Conservation (phyloP, 2,888 invertebrate genomes). For the Torymus tubicola region DNA sequence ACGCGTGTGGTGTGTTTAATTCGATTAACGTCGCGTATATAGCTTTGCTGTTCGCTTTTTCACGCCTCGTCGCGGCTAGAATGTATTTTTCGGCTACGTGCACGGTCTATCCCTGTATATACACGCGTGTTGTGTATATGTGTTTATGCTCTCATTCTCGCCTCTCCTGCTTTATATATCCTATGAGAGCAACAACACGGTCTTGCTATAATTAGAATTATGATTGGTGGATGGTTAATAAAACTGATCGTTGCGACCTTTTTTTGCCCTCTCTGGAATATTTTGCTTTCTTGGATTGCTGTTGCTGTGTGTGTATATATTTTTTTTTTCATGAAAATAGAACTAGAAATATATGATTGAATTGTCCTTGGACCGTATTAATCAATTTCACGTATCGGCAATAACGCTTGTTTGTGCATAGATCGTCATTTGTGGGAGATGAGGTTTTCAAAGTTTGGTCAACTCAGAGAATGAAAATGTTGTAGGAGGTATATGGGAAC, state of each 20-base stretch:
- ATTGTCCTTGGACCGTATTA: constrained; percentile 5
- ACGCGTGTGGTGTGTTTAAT: constrained; percentile 2
- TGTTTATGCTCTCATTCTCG: no score
- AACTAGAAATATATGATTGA: constrained; percentile 1
- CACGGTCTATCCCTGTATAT: no score
- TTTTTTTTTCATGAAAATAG: constrained; percentile 3
- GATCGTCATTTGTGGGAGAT: not conserved
- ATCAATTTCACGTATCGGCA: constrained; percentile 27
- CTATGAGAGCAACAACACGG: no score
- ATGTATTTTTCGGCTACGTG: not conserved
- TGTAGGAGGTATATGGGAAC: no score
- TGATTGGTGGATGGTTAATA: constrained; percentile 26
- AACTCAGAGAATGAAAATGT: no score
- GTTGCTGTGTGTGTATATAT: not conserved
- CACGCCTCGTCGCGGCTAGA: not conserved
- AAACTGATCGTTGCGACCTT: constrained; percentile 19
- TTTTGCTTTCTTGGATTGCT: not conserved
- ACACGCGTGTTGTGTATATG: no score
- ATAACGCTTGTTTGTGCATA: not conserved
- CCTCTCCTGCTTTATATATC: no score
- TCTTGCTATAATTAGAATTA: constrained; percentile 31
- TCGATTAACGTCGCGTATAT: constrained; percentile 4
- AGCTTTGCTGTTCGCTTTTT: not conserved
- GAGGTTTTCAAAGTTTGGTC: not conserved
- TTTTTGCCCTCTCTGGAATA: not conserved